Conservation (phyloP, 2,113 vertebrate species). For the Heterochromis multidens region DNA sequence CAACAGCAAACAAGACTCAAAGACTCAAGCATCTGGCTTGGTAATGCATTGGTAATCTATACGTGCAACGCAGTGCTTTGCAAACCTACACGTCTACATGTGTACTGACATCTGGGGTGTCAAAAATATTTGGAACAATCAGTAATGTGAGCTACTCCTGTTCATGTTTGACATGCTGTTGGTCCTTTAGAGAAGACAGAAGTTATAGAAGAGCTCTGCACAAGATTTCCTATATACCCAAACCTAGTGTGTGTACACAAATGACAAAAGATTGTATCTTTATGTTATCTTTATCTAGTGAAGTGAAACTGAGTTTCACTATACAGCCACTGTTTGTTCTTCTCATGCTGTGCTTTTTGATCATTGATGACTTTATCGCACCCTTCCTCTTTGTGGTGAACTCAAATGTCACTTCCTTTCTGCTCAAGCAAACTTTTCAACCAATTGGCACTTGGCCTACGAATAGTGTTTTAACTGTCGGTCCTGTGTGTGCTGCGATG, state of each 20-base stretch:
- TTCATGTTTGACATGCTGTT: neutral
- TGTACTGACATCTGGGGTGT: neutral
- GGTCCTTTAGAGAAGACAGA: neutral
- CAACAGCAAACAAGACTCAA: neutral
- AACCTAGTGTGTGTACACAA: too few relatives aligned
- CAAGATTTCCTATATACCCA: too few relatives aligned
- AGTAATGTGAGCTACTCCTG: neutral
- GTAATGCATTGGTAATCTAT: neutral
- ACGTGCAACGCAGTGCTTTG: too few relatives aligned
- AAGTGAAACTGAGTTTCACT: neutral
- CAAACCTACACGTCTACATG: neutral
- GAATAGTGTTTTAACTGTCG: neutral
- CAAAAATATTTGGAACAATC: neutral
- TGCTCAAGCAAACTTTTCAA: neutral
- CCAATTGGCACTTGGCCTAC: neutral
- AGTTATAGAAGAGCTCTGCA: too few relatives aligned
- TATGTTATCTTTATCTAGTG: too few relatives aligned
- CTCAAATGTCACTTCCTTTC: neutral
- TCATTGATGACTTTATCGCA: neutral
- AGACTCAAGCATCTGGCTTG: neutral
- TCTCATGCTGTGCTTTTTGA: neutral
- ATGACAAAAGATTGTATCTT: too few relatives aligned
- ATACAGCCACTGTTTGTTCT: neutral
- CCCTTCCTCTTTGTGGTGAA: neutral
- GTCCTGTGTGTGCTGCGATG: neutral